Base-by-base conservation (phyloP, 2,888 invertebrate species). In the Thecocarcelia acutangulata region DNA sequence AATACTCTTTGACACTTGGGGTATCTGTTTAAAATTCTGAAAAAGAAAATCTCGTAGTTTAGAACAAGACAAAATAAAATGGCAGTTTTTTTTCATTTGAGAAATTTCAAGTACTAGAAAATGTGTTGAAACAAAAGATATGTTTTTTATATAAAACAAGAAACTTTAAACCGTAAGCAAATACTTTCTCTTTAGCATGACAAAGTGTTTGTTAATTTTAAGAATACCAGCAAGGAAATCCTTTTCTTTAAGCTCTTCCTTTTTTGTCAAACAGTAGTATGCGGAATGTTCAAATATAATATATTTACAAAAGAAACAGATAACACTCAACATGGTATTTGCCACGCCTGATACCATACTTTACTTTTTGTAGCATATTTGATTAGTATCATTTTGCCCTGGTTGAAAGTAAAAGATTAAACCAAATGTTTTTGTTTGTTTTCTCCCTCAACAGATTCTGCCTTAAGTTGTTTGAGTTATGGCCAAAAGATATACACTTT, bases 351-450 rank as follows among this genome's bases (percentile, higher is more conserved):
- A 33, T n/a, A 28, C 46, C 33, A 48, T 28, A 17, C 48, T 33
- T 48, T 13, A 33, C 3, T 19, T 63, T 19, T 33, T 13, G 24
- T 46, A 15, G 46, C 5, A 13, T 44, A n/a, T 54, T 17, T 17
- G n/a, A 3, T 33, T 6, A 63, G 54, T 37, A 46, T 6, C 42
- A 44, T 56, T 74, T 74, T 50, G 46, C 63, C 54, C 56, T 64
- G 54, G 63, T 56, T 64, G 56, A 56, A 37, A 56, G 54, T 15
- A 44, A 40, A 15, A 74, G 63, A 46, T 74, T 40, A 56, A 15
- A 2, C 6, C 15, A 46, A 33, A 33, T 17, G 15, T 61, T 61
- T 19, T 33, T 33, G 5, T 33, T 56, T 8, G 2, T 12, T 59
- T 42, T 59, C 1, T 21, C 21, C 2, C 8, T 19, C 13, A 21